These are phyloP conservation scores for Mamestra brassicae DNA, from an alignment of 2,888 invertebrate genomes.

Conservation along the genomic window DNA sequence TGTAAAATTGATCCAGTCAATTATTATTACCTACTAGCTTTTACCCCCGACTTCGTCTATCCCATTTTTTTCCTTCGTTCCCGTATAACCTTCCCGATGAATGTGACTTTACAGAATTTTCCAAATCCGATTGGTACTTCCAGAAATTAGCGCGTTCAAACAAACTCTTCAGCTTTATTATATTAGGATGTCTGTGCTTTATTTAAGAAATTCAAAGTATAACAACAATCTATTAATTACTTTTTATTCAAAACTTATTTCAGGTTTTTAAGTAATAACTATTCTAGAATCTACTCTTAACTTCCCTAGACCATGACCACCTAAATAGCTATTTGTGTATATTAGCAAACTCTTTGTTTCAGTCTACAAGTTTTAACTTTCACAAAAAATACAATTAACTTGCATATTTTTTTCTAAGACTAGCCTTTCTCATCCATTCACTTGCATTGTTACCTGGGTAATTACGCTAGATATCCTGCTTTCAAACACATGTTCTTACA, in stretches of 20 bases:
- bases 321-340: constrained; percentile 56
- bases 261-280: background rate
- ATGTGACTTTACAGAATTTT: too few relatives aligned
- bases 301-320: constrained; percentile 54
- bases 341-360: constrained; percentile 66
- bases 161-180: too few relatives aligned
- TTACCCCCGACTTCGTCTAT: too few relatives aligned
- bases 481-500: constrained; percentile 44
- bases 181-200: too few relatives aligned
- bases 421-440: constrained; percentile 64
- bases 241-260: background rate
- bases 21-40: background rate
- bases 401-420: constrained; percentile 49
- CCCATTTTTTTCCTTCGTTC: too few relatives aligned
- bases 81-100: too few relatives aligned
- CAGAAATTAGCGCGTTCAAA: too few relatives aligned
- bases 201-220: background rate
- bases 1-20: background rate
- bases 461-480: constrained; percentile 60
- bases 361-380: constrained; percentile 65
- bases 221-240: background rate
- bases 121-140: too few relatives aligned
- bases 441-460: constrained; percentile 51
- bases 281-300: constrained; percentile 11
- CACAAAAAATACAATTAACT: constrained; percentile 62